Conservation (phyloP, 2,113 vertebrate genomes). For the Clupea harengus region DNA sequence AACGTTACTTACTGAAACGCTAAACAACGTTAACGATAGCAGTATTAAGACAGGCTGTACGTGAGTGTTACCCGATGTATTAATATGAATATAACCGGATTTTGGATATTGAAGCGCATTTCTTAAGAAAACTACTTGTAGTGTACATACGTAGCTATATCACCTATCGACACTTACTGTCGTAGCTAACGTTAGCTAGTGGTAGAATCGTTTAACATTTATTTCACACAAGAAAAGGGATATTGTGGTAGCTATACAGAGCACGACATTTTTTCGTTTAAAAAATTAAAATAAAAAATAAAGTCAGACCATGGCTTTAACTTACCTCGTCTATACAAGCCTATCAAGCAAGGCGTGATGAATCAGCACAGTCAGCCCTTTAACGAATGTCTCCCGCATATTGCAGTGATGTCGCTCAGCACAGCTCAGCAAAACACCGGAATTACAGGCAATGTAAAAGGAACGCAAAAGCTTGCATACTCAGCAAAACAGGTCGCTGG, state of each 20-base stretch:
- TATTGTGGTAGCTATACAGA: neutral
- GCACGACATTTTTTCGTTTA: constrained; percentile 21
- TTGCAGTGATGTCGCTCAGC: constrained; percentile 28
- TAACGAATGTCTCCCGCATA: constrained; percentile 46
- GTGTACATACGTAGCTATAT: too few relatives aligned
- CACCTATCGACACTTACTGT: too few relatives aligned
- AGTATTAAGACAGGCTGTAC: too few relatives aligned
- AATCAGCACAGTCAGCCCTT: constrained; percentile 70
- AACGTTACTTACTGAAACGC: too few relatives aligned
- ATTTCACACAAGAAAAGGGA: neutral
- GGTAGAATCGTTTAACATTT: neutral
- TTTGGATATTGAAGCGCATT: too few relatives aligned
- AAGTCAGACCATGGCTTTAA: constrained; percentile 10
- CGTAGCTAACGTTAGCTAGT: neutral
- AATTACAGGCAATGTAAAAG: constrained; percentile 28
- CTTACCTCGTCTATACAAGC: neutral
- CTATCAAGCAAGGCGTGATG: constrained; percentile 59
- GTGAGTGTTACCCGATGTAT: too few relatives aligned
- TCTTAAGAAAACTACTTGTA: too few relatives aligned
- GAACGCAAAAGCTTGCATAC: constrained; percentile 57
- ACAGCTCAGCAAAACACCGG: constrained; percentile 31
- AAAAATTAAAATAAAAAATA: too few relatives aligned
- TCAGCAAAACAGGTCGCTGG: constrained; percentile 44
- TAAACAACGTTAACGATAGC: too few relatives aligned
- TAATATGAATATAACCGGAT: too few relatives aligned